Evolutionary conservation across 2,113 vertebrate species (phyloP), one percentile per base, ranked within the genome.

Genomic region (Desmodus rotundus): DNA sequence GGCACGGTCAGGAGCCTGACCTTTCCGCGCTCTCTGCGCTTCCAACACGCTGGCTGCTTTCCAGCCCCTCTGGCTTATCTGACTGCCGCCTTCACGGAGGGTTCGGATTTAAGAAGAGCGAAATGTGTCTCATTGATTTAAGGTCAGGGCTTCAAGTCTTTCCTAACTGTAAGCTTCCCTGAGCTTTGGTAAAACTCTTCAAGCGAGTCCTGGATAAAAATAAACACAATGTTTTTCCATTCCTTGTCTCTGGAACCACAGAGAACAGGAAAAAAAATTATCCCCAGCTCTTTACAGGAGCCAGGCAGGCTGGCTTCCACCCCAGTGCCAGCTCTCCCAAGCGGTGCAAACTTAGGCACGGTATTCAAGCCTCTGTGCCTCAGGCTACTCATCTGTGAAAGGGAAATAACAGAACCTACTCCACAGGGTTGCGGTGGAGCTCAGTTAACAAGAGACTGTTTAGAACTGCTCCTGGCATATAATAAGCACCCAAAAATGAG

Each of bases 51-150:
- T 92, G 50, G 14, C 73, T 4, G 28, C 43, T 74, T 83, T 50
- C 84, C 0, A 5, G 89, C 56, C 73, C 65, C 24, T 41, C 90
- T 92, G 16, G 14, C 68, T 52, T 93, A 92, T 92, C 95, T 83
- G 82, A 95, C 86, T 86, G 56, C 92, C 68, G 54, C 91, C 67
- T 94, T 96, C 81, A 83, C 28, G 73, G 89, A 97, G 82, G 52
- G 80, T 54, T 22, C 43, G 67, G 81, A 74, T 83, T 80, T 76
- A 72, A 81, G 95, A 89, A 73, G 58, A 86, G 36, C 93, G 78
- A 96, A 96, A 81, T 10, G 38, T 58, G 73, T 91, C 47, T 14
- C 4, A 65, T 33, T 76, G 95, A 87, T 84, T 89, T 87, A 78
- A 65, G 28, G 63, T 86, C 89, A 65, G 47, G 38, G 19, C 56